A percentile compares a stretch with the other conserved stretches of the same genome.
These are phyloP conservation scores for Rhinolophus sinicus DNA, from an alignment of 2,113 vertebrate genomes.

Conservation along the genomic window DNA sequence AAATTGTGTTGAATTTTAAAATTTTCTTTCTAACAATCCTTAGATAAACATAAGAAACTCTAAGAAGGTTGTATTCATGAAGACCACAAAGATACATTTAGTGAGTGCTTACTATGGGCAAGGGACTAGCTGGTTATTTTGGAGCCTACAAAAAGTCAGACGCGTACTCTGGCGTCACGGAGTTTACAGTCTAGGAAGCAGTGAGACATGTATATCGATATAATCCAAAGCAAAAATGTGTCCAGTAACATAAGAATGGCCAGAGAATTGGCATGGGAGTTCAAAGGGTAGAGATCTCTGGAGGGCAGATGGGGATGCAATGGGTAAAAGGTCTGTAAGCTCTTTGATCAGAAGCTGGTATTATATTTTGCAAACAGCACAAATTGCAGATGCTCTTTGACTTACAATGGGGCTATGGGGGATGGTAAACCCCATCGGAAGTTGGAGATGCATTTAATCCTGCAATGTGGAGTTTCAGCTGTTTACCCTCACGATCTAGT, in stretches of 20 bases:
- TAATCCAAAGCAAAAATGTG: background rate
- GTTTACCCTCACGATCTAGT: too few species aligned
- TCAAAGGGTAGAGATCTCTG: background rate
- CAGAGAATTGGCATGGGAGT: background rate
- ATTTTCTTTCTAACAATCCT: background rate
- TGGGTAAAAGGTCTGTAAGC: background rate
- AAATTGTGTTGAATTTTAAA: background rate
- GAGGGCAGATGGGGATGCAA: background rate
- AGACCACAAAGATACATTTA: conserved; percentile 1
- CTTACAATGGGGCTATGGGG: background rate
- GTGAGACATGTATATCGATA: background rate
- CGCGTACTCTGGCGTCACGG: background rate
- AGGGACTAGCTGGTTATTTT: background rate
- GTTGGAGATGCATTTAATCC: background rate
- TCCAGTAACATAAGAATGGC: background rate
- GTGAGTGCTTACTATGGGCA: background rate
- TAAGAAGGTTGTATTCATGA: background rate
- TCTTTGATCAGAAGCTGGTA: conserved; percentile 15
- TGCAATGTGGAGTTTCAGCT: background rate
- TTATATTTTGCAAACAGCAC: background rate
- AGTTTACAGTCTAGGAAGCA: background rate
- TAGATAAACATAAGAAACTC: background rate
- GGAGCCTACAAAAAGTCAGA: background rate
- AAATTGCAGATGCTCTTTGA: background rate
- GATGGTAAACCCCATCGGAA: too few species aligned